phyloP scores from a whole-genome alignment of 2,113 vertebrate species.

The Periophthalmodon schlosseri region DNA sequence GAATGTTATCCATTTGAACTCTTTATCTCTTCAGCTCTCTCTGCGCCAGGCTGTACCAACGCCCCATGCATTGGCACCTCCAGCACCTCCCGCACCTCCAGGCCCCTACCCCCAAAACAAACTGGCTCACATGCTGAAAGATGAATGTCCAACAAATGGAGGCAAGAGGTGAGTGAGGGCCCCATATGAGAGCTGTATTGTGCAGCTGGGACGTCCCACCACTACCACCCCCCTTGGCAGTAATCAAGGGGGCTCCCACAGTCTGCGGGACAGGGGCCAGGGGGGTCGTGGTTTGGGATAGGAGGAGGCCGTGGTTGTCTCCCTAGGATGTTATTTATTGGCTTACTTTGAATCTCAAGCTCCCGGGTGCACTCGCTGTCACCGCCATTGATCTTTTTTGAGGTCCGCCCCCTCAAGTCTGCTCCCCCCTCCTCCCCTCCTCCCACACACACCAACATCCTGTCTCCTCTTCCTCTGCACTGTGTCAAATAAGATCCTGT shows the following conservation, averaged over 20 bases:
- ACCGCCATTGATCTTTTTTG: conserved; percentile 77
- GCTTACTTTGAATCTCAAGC: conserved; percentile 75
- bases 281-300: conserved; percentile 33
- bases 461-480: neutral
- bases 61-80: conserved; percentile 18
- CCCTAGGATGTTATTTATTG: conserved; percentile 81
- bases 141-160: conserved; percentile 76
- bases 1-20: neutral
- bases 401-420: conserved; percentile 51
- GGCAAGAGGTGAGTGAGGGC: conserved; percentile 64
- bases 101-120: conserved; percentile 67
- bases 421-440: neutral
- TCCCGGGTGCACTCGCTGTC: conserved; percentile 74
- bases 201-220: conserved; percentile 40
- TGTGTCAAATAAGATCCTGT: neutral
- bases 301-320: conserved; percentile 59
- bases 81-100: neutral
- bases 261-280: conserved; percentile 34
- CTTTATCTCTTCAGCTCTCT: conserved; percentile 13
- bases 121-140: conserved; percentile 72
- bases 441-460: neutral
- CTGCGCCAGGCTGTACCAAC: conserved; percentile 20
- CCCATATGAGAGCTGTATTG: conserved; percentile 65
- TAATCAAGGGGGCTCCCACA: conserved; percentile 64
- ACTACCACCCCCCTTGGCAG: conserved; percentile 33